phyloP scores from a whole-genome alignment of 2,888 invertebrate species.

The Selenia dentaria region DNA sequence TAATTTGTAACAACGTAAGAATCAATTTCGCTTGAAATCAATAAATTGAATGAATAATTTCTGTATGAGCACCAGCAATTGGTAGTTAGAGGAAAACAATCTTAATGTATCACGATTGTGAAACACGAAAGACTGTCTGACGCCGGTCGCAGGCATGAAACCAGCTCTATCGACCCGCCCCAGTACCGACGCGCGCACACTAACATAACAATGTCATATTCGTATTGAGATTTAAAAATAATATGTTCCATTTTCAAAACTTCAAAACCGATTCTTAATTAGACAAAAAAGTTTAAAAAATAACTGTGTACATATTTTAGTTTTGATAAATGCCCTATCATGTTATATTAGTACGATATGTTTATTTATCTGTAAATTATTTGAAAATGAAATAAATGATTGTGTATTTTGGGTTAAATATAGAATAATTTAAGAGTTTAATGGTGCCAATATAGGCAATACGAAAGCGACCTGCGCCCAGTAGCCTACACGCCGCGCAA shows the following conservation, averaged over 20 bases:
- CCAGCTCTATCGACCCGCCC: conserved; percentile 74
- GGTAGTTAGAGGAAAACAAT: conserved; percentile 50
- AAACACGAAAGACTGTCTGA: conserved; percentile 80
- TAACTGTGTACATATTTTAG: no score
- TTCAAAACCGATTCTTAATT: not conserved
- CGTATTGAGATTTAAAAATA: conserved; percentile 17
- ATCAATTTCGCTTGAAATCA: conserved; percentile 40
- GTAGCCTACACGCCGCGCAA: conserved; percentile 64
- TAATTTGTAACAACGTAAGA: conserved; percentile 29
- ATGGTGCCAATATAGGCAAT: conserved; percentile 55
- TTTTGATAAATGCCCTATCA: no score
- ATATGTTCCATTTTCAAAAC: conserved; percentile 15
- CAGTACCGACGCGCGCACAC: conserved; percentile 74
- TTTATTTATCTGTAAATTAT: no score
- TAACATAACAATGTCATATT: conserved; percentile 48
- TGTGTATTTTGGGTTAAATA: not conserved
- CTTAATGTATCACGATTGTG: conserved; percentile 61
- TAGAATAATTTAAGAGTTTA: conserved; percentile 37
- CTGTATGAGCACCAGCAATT: conserved; percentile 35
- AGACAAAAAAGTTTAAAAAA: conserved; percentile 4
- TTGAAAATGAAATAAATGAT: no score
- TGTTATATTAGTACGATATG: no score
- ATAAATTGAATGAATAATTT: conserved; percentile 32
- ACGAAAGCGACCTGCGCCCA: conserved; percentile 64
- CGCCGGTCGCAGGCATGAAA: conserved; percentile 68